These are phyloP conservation scores for Poecilobothrus nobilitatus DNA, from an alignment of 2,888 invertebrate species.

Conservation along the genomic window DNA sequence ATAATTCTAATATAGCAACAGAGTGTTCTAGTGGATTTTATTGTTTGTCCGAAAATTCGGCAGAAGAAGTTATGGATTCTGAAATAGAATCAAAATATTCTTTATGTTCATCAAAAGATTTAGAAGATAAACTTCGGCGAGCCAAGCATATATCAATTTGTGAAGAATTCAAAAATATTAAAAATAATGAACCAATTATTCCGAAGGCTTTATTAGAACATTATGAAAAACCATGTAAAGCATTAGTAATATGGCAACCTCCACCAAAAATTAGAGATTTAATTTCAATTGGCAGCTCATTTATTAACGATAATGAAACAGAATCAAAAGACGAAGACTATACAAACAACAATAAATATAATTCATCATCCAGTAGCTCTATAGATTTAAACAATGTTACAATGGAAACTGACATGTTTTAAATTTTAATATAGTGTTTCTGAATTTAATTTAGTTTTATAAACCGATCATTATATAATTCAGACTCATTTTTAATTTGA, in stretches of 20 bases:
- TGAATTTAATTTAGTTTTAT: neutral
- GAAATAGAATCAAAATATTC: conserved; percentile 9
- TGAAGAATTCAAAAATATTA: conserved; percentile 59
- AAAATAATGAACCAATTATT: conserved; percentile 52
- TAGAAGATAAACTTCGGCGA: conserved; percentile 40
- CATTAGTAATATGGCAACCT: conserved; percentile 74
- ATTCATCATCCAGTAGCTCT: too few species aligned
- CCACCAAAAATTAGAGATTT: conserved; percentile 47
- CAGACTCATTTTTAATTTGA: too few species aligned
- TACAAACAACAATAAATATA: too few species aligned
- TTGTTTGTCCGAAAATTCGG: neutral
- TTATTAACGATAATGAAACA: neutral
- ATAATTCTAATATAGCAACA: conserved; percentile 18
- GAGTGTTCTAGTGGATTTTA: conserved; percentile 9
- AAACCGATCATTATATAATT: neutral
- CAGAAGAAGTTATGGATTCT: conserved; percentile 26
- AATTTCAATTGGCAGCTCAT: neutral
- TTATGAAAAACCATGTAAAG: conserved; percentile 65
- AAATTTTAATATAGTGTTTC: too few species aligned
- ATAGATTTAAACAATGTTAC: neutral
- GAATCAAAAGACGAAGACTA: neutral
- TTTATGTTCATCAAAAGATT: conserved; percentile 36
- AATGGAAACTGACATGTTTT: conserved; percentile 1
- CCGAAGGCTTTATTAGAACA: conserved; percentile 58
- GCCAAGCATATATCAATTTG: conserved; percentile 56